Base-by-base conservation (phyloP, 2,888 invertebrate species). In the Diplazon laetatorius region DNA sequence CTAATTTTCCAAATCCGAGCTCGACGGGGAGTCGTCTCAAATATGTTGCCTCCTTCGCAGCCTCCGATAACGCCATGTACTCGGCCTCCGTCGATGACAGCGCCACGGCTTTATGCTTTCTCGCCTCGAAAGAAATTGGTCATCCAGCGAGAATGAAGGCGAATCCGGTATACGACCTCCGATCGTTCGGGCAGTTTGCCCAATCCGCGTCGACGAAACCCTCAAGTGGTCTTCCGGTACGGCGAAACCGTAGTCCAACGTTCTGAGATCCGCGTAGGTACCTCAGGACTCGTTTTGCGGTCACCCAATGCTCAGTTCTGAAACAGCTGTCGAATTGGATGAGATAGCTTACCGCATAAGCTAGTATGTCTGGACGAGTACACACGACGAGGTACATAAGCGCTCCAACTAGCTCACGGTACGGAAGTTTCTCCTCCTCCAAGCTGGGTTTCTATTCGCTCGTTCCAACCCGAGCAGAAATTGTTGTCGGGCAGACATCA, bases 331-430 rank as follows among this genome's bases (percentile, higher is more conserved):
- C 63, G 37, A 73, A 78, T 37, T 73, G 73, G 20, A 63, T 73
- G 10, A 78, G 20, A n/a, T 57, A 73, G 63, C 59, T 74, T 2
- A 74, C 66, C 3, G 62, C 44, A 48, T 55, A 69, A 22, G 69
- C 10, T 25, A n/a, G n/a, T n/a, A 73, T 78, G 18, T 73, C 73
- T 14, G 69, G 78, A 55, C 78, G 52, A 4, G 73, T 73, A 10
- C 55, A 35, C 3, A 78, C 69, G 2, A 69, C 44, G 4, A 73
- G 37, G 14, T 70, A 78, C 68, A 77, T 73, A 30, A 30, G 30
- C 30, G 30, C 30, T 5, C 30, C 30, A 30, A 30, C 30, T 30
- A 30, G 30, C 30, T 30, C 30, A 30, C 30, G 30, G 6, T 30
- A 30, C 30, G 30, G 30, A 30, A 30, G 30, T 5, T 30, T n/a